Evolutionary conservation across 1,140 invertebrate species (phyloP).

Genomic region (Trypoxylus dichotomus): DNA sequence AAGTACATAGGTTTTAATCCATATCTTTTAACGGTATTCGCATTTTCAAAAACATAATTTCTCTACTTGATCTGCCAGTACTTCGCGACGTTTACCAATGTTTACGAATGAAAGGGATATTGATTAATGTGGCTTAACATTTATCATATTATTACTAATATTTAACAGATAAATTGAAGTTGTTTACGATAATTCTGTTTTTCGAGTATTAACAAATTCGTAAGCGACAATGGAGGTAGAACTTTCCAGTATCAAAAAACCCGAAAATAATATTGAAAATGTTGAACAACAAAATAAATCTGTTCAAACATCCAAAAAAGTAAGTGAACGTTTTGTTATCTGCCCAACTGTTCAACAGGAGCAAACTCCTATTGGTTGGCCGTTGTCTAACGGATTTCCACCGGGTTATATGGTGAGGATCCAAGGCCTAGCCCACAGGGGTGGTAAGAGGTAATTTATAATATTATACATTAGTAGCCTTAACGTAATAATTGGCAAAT

Average conservation of each 20-base stretch:
- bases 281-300: not conserved
- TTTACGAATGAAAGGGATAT: not conserved
- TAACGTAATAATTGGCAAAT: not conserved
- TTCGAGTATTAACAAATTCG: not conserved
- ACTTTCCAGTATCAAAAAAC: not conserved
- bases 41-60: not conserved
- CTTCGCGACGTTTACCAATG: no score
- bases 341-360: not conserved
- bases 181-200: not conserved
- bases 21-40: not conserved
- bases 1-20: not conserved
- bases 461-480: not conserved
- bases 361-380: constrained; percentile 2
- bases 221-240: not conserved
- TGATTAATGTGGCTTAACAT: not conserved
- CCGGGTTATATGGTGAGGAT: constrained; percentile 20
- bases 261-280: not conserved
- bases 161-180: not conserved
- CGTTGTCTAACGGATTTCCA: not conserved
- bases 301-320: not conserved
- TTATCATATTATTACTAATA: not conserved
- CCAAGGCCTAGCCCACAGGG: not conserved
- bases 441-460: not conserved
- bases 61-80: not conserved
- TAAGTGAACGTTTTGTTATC: not conserved